phyloP scores from a whole-genome alignment of 1,140 invertebrate genomes.

The Pogonognathellus flavescens region DNA sequence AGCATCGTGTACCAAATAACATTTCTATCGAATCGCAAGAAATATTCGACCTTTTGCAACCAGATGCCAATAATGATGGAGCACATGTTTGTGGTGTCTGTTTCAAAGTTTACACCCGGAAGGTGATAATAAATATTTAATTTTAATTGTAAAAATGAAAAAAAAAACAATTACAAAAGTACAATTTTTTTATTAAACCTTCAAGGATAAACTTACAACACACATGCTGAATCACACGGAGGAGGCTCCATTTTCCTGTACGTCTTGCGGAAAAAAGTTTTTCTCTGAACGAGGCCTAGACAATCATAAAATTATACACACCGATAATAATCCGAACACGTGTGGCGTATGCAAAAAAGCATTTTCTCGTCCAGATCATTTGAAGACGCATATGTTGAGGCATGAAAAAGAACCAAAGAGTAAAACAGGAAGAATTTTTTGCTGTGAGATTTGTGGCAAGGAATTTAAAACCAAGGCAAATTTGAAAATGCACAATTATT shows the following conservation, averaged over 20 bases:
- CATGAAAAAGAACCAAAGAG: background rate
- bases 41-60: constrained; percentile 1
- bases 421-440: background rate
- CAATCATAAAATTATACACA: constrained; percentile 7
- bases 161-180: no score
- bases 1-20: constrained; percentile 13
- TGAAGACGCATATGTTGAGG: background rate
- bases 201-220: background rate
- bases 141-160: no score
- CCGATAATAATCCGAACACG: background rate
- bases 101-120: background rate
- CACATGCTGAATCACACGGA: background rate
- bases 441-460: background rate
- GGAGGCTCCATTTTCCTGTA: constrained; percentile 1
- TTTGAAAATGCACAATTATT: constrained; percentile 13
- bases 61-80: constrained; percentile 2
- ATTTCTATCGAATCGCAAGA: constrained; percentile 6
- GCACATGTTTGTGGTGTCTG: constrained; percentile 1
- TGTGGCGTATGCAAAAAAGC: background rate
- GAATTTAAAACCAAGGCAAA: constrained; percentile 10
- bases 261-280: background rate
- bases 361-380: background rate
- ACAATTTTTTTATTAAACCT: no score
- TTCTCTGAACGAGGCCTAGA: background rate
- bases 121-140: background rate